These are phyloP conservation scores for Vanacampus margaritifer DNA, from an alignment of 2,113 vertebrate genomes.

Conservation along the genomic window DNA sequence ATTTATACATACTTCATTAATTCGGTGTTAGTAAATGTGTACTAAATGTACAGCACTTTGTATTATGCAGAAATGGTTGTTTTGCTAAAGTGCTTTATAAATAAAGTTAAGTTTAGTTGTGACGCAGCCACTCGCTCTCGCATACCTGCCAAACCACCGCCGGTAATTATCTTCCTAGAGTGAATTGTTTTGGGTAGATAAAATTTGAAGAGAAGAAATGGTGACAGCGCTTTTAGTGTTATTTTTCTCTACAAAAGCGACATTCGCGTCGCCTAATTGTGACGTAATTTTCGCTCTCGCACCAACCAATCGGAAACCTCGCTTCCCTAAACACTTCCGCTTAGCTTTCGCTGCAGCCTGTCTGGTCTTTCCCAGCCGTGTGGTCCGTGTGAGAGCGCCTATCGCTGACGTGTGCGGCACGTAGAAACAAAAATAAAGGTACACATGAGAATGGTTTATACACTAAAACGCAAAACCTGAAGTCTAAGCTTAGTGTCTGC, in stretches of 20 bases:
- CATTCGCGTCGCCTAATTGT: neutral
- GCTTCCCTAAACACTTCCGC: slow-evolving; percentile 54
- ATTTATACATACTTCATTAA: too few species aligned
- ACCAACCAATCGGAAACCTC: slow-evolving; percentile 42
- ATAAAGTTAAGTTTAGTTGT: too few species aligned
- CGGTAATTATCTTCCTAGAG: too few species aligned
- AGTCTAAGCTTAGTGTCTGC: too few species aligned
- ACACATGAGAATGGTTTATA: neutral
- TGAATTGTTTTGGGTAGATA: too few species aligned
- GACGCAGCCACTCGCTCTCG: too few species aligned
- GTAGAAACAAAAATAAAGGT: slow-evolving; percentile 37
- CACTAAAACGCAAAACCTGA: neutral
- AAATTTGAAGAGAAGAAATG: neutral
- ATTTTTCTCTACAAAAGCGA: too few species aligned
- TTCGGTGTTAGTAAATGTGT: too few species aligned
- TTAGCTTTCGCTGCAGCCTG: slow-evolving; percentile 27
- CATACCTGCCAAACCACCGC: too few species aligned
- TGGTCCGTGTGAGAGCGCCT: slow-evolving; percentile 37
- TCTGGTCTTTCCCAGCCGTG: slow-evolving; percentile 39
- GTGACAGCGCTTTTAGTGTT: neutral
- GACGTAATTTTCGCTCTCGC: neutral
- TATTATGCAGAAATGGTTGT: too few species aligned
- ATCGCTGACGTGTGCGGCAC: slow-evolving; percentile 20
- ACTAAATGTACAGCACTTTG: too few species aligned
- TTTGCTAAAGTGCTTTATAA: too few species aligned